Evolutionary conservation across 2,113 vertebrate species (phyloP), one percentile per base, ranked within the genome.

Genomic region (Plecturocebus donacophilus): DNA sequence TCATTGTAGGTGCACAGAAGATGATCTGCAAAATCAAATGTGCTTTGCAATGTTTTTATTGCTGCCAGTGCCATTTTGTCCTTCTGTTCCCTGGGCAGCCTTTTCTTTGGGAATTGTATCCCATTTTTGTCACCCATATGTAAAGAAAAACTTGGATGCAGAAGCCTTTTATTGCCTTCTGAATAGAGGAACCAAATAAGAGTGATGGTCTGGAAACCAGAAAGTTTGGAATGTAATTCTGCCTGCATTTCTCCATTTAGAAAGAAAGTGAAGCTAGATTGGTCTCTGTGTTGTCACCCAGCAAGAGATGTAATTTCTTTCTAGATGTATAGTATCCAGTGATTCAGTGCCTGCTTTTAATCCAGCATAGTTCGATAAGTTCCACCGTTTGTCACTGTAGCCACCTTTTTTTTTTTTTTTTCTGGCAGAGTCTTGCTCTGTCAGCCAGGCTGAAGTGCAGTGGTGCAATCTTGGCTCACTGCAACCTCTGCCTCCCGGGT

Each of bases 71-170:
- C 42, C 68, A 32, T 17, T 23, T 73, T 58, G 6, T 20, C 5
- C 14, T 68, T 38, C 30, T 11, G 17, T 90, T 87, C 40, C 19
- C 14, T 38, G 58, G 82, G 86, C 19, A 91, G 68, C 27, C 19
- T 95, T 70, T 93, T 91, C 77, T 79, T 93, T 82, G 16, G 25
- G 68, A 91, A 88, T 80, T 27, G 17, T 42, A 49, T 81, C n/a
- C 75, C 25, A 30, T 27, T 95, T 97, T 97, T 95, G 95, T 97
- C 70, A 94, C 92, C 94, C 70, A 95, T 47, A 71, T 87, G 56
- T 73, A 93, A 93, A 93, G 81, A 71, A 81, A 96, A 93, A n/a
- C 75, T 96, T 96, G 73, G 91, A 93, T 82, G 66, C 77, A 85
- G 97, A 82, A 76, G 49, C 3, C 47, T 94, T 93, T 85, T 8